Evolutionary conservation across 2,113 vertebrate species (phyloP).

Genomic region (Lucifuga dentata): DNA sequence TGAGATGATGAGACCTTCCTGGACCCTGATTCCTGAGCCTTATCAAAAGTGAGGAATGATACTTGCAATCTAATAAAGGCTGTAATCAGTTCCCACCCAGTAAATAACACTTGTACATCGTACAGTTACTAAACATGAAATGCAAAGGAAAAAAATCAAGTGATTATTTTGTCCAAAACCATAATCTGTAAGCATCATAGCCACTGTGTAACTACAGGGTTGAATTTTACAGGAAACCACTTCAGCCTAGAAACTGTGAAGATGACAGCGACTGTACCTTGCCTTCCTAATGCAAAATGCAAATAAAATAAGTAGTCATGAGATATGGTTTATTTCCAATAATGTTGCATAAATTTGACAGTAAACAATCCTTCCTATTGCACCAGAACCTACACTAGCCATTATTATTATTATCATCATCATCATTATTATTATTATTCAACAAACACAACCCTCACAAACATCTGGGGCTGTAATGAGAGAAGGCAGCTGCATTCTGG

Average conservation of each 20-base stretch:
- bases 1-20: slow-evolving; percentile 37
- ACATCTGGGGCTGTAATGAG: slow-evolving; percentile 40
- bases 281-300: slow-evolving; percentile 33
- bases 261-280: slow-evolving; percentile 36
- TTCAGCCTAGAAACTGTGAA: slow-evolving; percentile 28
- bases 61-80: slow-evolving; percentile 28
- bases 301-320: slow-evolving; percentile 49
- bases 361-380: slow-evolving; percentile 66
- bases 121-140: slow-evolving; percentile 40
- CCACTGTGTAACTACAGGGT: slow-evolving; percentile 6
- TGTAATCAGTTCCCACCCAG: slow-evolving; percentile 8
- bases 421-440: slow-evolving; percentile 66
- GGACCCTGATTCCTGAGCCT: slow-evolving; percentile 72
- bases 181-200: background rate
- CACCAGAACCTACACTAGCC: slow-evolving; percentile 71
- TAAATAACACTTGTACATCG: slow-evolving; percentile 29
- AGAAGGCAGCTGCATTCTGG: slow-evolving; percentile 57
- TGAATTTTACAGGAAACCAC: slow-evolving; percentile 14
- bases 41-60: slow-evolving; percentile 44
- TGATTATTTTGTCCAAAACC: slow-evolving; percentile 15
- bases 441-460: slow-evolving; percentile 56
- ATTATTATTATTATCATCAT: slow-evolving; percentile 67
- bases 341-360: slow-evolving; percentile 58
- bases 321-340: slow-evolving; percentile 62
- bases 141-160: slow-evolving; percentile 11